Evolutionary conservation across 30 jellyfish, hydroid and myxozoan genomes (phyloP).

Genomic region (Turritopsis rubra): DNA sequence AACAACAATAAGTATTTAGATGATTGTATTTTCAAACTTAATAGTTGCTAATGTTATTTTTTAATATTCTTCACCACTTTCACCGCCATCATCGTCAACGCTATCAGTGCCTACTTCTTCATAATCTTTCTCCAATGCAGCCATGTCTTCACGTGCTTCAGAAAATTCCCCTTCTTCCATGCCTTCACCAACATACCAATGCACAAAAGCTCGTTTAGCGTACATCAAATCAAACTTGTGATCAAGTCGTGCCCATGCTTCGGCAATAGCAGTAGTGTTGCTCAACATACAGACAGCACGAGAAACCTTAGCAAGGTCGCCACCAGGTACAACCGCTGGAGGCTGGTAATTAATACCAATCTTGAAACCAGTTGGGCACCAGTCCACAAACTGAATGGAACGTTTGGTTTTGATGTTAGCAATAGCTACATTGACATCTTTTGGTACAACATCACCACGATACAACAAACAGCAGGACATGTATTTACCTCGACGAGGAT

Average conservation of each 20-base stretch:
- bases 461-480: conserved; percentile 15
- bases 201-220: conserved; percentile 20
- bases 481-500: conserved; percentile 17
- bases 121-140: conserved; percentile 33
- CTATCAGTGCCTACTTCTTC: conserved; percentile 11
- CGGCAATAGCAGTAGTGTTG: conserved; percentile 23
- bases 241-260: conserved; percentile 29
- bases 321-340: conserved; percentile 20
- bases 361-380: conserved; percentile 6
- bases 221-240: conserved; percentile 26
- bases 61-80: neutral
- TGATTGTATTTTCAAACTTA: neutral
- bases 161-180: conserved; percentile 30
- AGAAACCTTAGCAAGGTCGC: conserved; percentile 21
- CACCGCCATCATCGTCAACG: neutral
- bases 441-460: conserved; percentile 21
- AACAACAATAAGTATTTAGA: neutral
- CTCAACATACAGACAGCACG: conserved; percentile 22
- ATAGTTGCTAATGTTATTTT: neutral
- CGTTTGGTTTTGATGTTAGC: conserved; percentile 9
- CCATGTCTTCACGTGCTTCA: conserved; percentile 28
- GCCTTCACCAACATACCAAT: conserved; percentile 29
- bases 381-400: conserved; percentile 10
- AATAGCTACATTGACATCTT: conserved; percentile 19
- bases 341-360: conserved; percentile 7